Conservation (phyloP, 35 echinoderm and acorn worm species). For the Holothuria glaberrima region DNA sequence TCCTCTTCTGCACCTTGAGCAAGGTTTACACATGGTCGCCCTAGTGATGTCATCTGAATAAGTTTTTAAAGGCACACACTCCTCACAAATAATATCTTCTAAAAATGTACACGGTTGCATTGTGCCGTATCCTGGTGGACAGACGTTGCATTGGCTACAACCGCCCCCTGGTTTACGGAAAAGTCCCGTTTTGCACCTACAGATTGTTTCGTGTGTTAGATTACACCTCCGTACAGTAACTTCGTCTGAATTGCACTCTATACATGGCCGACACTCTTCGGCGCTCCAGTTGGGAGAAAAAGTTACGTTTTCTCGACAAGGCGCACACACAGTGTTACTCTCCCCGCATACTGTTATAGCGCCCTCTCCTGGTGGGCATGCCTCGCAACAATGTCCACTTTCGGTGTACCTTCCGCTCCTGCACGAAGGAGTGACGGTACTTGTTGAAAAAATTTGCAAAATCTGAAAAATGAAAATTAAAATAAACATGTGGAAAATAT, state of each 20-base stretch:
- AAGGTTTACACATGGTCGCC: slow-evolving; percentile 77
- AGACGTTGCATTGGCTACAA: slow-evolving; percentile 91
- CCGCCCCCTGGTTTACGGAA: slow-evolving; percentile 55
- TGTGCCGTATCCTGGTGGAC: slow-evolving; percentile 83
- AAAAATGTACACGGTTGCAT: slow-evolving; percentile 61
- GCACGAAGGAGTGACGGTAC: slow-evolving; percentile 46
- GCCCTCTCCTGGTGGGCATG: slow-evolving; percentile 16
- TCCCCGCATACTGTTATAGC: slow-evolving; percentile 11
- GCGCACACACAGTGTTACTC: background rate
- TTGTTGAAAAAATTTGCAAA: background rate
- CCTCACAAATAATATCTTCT: slow-evolving; percentile 65
- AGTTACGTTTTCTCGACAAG: slow-evolving; percentile 13
- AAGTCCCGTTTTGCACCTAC: slow-evolving; percentile 67
- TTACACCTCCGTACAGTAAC: slow-evolving; percentile 22
- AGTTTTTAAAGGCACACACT: slow-evolving; percentile 71
- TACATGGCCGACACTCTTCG: background rate
- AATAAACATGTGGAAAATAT: background rate
- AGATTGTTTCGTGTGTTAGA: slow-evolving; percentile 17
- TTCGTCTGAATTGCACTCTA: slow-evolving; percentile 28
- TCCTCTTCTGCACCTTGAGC: slow-evolving; percentile 64
- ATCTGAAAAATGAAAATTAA: background rate
- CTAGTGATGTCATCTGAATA: slow-evolving; percentile 79
- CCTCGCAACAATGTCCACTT: background rate
- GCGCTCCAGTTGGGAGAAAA: slow-evolving; percentile 11
- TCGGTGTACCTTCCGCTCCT: slow-evolving; percentile 13